These are phyloP conservation scores for Oryzias dopingdopingensis DNA, from an alignment of 2,797 vertebrate species.

Conservation along the genomic window DNA sequence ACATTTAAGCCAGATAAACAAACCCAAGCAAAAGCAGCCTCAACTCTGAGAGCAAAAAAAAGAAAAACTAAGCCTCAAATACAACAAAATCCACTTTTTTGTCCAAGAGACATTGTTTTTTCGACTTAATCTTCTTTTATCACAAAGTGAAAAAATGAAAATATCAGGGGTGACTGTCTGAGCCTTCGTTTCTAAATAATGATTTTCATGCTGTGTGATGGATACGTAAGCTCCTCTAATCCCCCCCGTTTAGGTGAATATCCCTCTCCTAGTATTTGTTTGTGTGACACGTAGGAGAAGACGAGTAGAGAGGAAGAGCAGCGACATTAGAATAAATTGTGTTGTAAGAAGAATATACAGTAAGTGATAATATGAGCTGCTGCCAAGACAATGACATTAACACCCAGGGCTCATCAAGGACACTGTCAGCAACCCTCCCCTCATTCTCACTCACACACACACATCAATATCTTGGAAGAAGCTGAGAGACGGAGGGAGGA, in stretches of 20 bases:
- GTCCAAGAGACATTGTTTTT: slow-evolving; percentile 9
- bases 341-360: slow-evolving; percentile 24
- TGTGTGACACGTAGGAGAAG: not conserved
- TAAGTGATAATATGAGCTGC: slow-evolving; percentile 43
- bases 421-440: slow-evolving; percentile 50
- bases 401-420: slow-evolving; percentile 63
- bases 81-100: slow-evolving; percentile 5
- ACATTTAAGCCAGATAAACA: slow-evolving; percentile 15
- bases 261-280: slow-evolving; percentile 4
- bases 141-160: slow-evolving; percentile 4
- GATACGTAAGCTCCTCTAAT: slow-evolving; percentile 31
- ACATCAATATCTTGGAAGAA: slow-evolving; percentile 12
- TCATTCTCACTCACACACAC: slow-evolving; percentile 3
- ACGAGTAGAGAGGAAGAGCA: not conserved
- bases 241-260: slow-evolving; percentile 12
- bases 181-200: slow-evolving; percentile 16
- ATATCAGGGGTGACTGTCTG: slow-evolving; percentile 10
- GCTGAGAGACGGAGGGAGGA: slow-evolving; percentile 26
- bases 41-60: not conserved
- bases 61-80: not conserved
- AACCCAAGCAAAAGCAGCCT: slow-evolving; percentile 6
- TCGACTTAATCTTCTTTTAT: slow-evolving; percentile 18
- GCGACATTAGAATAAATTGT: slow-evolving; percentile 23
- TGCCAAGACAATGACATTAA: slow-evolving; percentile 68
- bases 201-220: slow-evolving; percentile 26